Conservation (phyloP, 1,140 invertebrate genomes). For the Orius insidiosus region DNA sequence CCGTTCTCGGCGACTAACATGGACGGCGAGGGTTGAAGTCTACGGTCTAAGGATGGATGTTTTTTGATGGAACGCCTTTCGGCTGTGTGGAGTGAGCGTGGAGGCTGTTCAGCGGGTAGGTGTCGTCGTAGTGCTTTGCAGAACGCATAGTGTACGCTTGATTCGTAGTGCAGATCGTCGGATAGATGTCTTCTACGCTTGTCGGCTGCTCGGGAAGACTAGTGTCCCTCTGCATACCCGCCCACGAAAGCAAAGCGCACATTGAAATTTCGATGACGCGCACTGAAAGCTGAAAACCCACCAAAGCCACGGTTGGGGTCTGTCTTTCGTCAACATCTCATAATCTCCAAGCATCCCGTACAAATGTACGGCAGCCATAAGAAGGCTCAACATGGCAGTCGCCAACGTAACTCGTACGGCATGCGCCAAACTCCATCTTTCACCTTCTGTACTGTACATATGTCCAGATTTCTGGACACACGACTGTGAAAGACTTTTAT, state of each 20-base stretch:
- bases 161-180: constrained; percentile 67
- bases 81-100: constrained; percentile 20
- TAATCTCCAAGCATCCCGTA: constrained; percentile 62
- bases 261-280: constrained; percentile 68
- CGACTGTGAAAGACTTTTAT: constrained; percentile 31
- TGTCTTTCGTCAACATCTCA: constrained; percentile 28
- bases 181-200: constrained; percentile 40
- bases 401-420: constrained; percentile 74
- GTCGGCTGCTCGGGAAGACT: constrained; percentile 14
- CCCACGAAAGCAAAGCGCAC: constrained; percentile 63
- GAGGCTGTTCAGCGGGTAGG: constrained; percentile 35
- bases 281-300: constrained; percentile 74
- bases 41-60: constrained; percentile 19
- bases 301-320: constrained; percentile 57
- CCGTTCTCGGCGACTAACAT: constrained; percentile 75
- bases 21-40: constrained; percentile 26
- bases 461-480: constrained; percentile 28
- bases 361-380: constrained; percentile 62
- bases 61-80: constrained; percentile 13
- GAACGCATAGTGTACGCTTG: constrained; percentile 65
- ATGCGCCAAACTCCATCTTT: constrained; percentile 31
- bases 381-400: constrained; percentile 60
- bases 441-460: constrained; percentile 25
- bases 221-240: constrained; percentile 32
- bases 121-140: constrained; percentile 54